A percentile compares a stretch with the other conserved stretches of the same genome.
These are phyloP conservation scores for Drosophila neutralis DNA, from an alignment of 2,888 invertebrate species.

Conservation along the genomic window DNA sequence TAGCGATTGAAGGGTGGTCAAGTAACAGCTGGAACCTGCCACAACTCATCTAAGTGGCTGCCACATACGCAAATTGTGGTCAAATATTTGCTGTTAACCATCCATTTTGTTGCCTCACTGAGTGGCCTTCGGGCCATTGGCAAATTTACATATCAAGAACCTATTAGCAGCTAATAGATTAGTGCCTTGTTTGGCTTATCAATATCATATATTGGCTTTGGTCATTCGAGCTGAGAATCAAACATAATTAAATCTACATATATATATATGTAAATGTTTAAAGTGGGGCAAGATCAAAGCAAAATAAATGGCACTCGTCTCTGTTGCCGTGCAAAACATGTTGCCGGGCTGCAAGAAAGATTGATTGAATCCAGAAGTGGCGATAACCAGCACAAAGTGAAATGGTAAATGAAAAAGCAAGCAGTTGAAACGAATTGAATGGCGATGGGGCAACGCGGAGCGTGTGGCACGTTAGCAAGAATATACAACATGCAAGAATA, in stretches of 20 bases:
- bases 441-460: conserved; percentile 1
- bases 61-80: conserved; percentile 38
- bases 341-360: conserved; percentile 62
- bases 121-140: conserved; percentile 43
- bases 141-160: conserved; percentile 72
- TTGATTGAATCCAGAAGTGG: conserved; percentile 79
- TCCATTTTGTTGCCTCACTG: conserved; percentile 45
- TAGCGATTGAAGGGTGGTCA: background rate
- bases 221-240: conserved; percentile 47
- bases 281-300: conserved; percentile 9
- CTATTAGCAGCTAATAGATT: conserved; percentile 80
- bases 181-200: conserved; percentile 59
- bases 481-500: conserved; percentile 24
- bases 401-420: conserved; percentile 77
- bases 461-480: conserved; percentile 53
- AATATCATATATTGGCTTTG: background rate
- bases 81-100: conserved; percentile 65
- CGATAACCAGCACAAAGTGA: conserved; percentile 76
- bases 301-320: conserved; percentile 49
- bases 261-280: too few relatives aligned
- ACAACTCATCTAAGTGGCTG: background rate
- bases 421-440: conserved; percentile 44
- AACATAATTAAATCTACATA: conserved; percentile 38
- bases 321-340: conserved; percentile 54
- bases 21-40: conserved; percentile 26